Percentiles rank a stretch among this genome's conserved stretches.
These are phyloP conservation scores for Phallusia fumigata DNA, from an alignment of 23 tunicate species.

Conservation along the genomic window DNA sequence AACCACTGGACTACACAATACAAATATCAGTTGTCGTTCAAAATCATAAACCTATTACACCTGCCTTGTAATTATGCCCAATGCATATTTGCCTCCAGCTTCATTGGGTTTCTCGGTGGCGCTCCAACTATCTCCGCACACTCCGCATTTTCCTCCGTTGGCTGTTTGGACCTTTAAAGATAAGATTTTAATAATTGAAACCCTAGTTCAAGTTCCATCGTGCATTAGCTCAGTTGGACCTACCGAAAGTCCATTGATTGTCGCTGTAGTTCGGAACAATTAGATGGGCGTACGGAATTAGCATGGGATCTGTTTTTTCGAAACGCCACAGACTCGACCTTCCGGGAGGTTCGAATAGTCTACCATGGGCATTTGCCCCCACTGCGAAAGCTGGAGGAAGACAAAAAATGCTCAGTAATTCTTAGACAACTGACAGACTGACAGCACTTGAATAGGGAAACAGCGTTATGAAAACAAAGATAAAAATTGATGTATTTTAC, in stretches of 20 bases:
- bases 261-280: constrained; percentile 35
- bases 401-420: too few species aligned
- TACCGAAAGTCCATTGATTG: constrained; percentile 45
- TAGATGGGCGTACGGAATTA: background rate
- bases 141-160: constrained; percentile 58
- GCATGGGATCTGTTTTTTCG: background rate
- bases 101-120: constrained; percentile 41
- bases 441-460: too few species aligned
- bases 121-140: constrained; percentile 53
- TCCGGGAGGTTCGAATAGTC: constrained; percentile 39
- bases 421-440: too few species aligned
- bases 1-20: too few species aligned
- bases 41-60: background rate
- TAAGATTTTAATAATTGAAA: background rate
- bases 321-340: constrained; percentile 31
- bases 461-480: too few species aligned
- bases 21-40: too few species aligned
- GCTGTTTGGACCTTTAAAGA: constrained; percentile 25
- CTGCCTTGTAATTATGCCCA: constrained; percentile 32
- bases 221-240: background rate
- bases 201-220: too few species aligned
- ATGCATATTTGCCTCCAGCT: constrained; percentile 63
- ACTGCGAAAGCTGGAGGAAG: background rate
- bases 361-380: constrained; percentile 40
- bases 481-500: too few species aligned